Evolutionary conservation across 2,888 invertebrate genomes (phyloP).

Genomic region (Cephus sareptanus): DNA sequence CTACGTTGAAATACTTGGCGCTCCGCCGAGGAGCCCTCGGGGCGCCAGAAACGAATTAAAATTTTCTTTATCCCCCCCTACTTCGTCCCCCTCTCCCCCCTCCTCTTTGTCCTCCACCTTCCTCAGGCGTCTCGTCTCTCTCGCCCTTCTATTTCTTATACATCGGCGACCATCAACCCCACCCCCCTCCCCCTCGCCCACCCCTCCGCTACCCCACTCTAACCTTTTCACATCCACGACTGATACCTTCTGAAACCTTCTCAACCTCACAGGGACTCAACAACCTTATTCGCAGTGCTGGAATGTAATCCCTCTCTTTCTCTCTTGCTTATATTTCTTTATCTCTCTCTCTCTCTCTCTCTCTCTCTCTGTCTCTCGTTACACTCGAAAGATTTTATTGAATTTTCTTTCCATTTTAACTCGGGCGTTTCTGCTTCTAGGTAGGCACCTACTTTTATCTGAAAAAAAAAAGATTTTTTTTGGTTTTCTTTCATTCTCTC

Average conservation of each 20-base stretch:
- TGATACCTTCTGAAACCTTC: too few relatives aligned
- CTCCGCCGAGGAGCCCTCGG: neutral
- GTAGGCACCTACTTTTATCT: neutral
- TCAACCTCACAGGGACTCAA: too few relatives aligned
- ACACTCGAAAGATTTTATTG: neutral
- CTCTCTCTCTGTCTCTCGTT: neutral
- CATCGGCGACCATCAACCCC: too few relatives aligned
- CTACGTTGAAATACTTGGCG: slow-evolving; percentile 2
- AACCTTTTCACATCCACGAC: too few relatives aligned
- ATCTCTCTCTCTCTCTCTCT: neutral
- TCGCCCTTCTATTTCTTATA: too few relatives aligned
- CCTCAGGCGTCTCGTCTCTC: too few relatives aligned
- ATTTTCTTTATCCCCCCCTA: neutral
- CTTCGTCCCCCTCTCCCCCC: neutral
- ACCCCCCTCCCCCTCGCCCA: too few relatives aligned
- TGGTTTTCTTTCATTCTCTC: neutral
- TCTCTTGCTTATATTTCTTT: too few relatives aligned
- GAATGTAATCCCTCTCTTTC: too few relatives aligned
- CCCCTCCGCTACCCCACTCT: too few relatives aligned
- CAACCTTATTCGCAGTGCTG: too few relatives aligned
- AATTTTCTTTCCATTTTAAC: neutral
- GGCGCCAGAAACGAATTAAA: slow-evolving; percentile 6
- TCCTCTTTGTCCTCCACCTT: too few relatives aligned
- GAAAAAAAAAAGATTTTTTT: neutral
- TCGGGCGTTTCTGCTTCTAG: neutral